phyloP scores from a whole-genome alignment of 2,797 vertebrate genomes.

The Acrossocheilus wenchowensis region DNA sequence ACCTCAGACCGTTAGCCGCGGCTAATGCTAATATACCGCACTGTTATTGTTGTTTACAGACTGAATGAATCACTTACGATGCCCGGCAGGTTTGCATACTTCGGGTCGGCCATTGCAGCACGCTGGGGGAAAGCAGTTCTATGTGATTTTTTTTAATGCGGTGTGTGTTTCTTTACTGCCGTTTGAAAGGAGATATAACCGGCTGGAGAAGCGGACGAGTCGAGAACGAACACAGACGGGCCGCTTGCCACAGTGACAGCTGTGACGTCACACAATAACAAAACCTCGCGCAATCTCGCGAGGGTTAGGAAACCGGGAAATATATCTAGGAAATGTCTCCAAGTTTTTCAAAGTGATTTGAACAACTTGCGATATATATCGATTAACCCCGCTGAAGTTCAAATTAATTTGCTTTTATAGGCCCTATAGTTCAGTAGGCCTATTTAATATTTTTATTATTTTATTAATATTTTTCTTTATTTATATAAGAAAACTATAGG shows the following conservation, averaged over 20 bases:
- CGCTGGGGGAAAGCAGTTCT: background rate
- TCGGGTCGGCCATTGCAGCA: constrained; percentile 89
- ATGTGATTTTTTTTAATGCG: background rate
- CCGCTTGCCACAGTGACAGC: constrained; percentile 23
- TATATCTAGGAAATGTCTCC: background rate
- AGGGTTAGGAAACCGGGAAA: background rate
- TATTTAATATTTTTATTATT: too few relatives aligned
- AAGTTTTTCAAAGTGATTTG: background rate
- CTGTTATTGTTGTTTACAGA: constrained; percentile 11
- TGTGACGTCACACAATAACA: background rate
- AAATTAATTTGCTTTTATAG: too few relatives aligned
- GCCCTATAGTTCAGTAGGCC: too few relatives aligned
- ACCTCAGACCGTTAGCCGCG: background rate
- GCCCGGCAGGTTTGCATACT: constrained; percentile 94
- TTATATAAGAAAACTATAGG: too few relatives aligned
- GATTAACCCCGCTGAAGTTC: too few relatives aligned
- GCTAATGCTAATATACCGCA: constrained; percentile 45
- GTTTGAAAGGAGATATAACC: background rate
- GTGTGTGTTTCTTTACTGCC: background rate
- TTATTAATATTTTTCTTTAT: too few relatives aligned
- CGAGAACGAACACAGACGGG: background rate
- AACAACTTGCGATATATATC: background rate
- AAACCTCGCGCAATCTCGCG: constrained; percentile 4
- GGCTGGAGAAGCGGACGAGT: background rate
- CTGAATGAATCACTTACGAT: constrained; percentile 85